phyloP scores from a whole-genome alignment of 2,888 invertebrate species.

The Apotomis betuletana region DNA sequence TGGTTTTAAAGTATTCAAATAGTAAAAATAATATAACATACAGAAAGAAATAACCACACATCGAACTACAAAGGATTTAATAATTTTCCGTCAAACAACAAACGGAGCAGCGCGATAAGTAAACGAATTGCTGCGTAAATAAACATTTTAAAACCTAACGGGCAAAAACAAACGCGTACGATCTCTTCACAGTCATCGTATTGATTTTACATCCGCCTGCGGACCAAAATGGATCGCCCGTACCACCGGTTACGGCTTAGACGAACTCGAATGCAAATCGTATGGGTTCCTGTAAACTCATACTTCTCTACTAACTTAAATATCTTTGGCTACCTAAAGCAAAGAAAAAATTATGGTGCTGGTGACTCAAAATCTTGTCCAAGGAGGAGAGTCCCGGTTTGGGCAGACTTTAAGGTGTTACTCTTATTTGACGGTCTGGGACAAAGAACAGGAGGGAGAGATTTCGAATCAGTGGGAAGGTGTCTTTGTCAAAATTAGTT shows the following conservation, averaged over 20 bases:
- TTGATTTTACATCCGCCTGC: slow-evolving; percentile 76
- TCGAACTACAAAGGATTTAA: slow-evolving; percentile 34
- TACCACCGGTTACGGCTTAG: slow-evolving; percentile 46
- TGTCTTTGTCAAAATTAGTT: no score
- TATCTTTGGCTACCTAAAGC: no score
- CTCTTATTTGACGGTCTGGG: no score
- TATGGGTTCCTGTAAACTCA: not conserved
- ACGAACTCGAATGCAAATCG: slow-evolving; percentile 32
- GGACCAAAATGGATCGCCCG: slow-evolving; percentile 66
- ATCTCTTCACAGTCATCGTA: slow-evolving; percentile 73
- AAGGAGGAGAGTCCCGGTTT: no score
- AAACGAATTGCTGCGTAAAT: slow-evolving; percentile 49
- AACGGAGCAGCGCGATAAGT: slow-evolving; percentile 27
- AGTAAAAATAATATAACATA: not conserved
- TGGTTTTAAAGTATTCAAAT: not conserved
- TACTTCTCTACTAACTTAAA: not conserved
- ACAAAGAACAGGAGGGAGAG: no score
- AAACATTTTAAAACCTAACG: slow-evolving; percentile 56
- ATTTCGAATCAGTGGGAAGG: no score
- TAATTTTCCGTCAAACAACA: slow-evolving; percentile 33
- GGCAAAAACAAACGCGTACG: slow-evolving; percentile 63
- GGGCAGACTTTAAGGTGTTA: no score
- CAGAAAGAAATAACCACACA: slow-evolving; percentile 2
- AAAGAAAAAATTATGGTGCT: no score
- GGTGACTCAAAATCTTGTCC: no score